Evolutionary conservation across 2,888 invertebrate species (phyloP), one percentile per base, ranked within the genome.

Genomic region (Drosophila parthenogenetica): DNA sequence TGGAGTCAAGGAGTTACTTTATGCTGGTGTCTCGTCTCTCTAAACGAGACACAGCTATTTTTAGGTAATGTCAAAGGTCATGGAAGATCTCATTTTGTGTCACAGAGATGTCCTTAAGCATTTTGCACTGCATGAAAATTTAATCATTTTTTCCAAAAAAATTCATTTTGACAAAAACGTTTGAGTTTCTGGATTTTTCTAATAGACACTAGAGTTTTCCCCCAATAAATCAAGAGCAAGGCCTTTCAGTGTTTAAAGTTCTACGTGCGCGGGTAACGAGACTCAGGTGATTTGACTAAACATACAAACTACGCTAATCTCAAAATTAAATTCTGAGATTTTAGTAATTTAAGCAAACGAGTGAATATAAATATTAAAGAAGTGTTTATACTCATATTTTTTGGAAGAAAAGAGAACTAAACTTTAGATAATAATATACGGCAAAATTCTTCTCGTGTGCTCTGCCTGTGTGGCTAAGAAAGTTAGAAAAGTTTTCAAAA

Each of bases 41-140:
- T 16, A 5, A 11, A 17, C 13, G 8, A 5, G 17, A 51, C 60
- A 48, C 51, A 78, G 67, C 61, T 79, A 75, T 78, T 72, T 78
- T 75, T 69, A 72, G 78, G 50, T 69, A 67, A 67, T 42, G 57
- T 55, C 72, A 77, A 70, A 69, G 77, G 69, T 73, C 77, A 17
- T 54, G 37, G 17, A 46, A 58, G 51, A 58, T 57, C 32, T 53
- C 17, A 22, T 64, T 29, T 54, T 35, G 57, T 50, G 51, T 29
- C 54, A 55, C 32, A 5, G 35, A 63, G 45, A 42, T 57, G 57
- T 14, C 59, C 40, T 37, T 37, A 53, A 40, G 35, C 65, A 50
- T 19, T 50, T 54, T 29, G 11, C 10, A 39, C 7, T 42, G 50
- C 79, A 66, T 68, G 53, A 79, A 76, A 69, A 61, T 66, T 63